Evolutionary conservation across 2,888 invertebrate species (phyloP).

Genomic region (Eumacrocentrus americanus): DNA sequence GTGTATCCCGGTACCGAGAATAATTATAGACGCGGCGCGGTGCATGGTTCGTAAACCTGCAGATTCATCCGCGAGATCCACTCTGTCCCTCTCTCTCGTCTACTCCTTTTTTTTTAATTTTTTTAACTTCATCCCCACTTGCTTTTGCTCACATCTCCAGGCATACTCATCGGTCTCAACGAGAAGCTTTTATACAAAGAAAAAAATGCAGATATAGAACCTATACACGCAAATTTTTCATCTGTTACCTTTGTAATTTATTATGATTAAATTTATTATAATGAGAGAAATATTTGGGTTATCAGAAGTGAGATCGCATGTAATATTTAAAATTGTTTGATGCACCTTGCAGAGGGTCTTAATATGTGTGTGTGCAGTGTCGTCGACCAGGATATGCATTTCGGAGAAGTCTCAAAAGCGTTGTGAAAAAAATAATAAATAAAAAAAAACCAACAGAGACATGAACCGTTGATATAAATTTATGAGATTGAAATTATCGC

Average conservation of each 20-base stretch:
- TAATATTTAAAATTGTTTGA: slow-evolving; percentile 6
- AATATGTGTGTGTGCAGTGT: slow-evolving; percentile 11
- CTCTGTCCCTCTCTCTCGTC: not conserved
- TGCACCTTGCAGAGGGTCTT: slow-evolving; percentile 15
- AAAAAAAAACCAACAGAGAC: not conserved
- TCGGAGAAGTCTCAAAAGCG: not conserved
- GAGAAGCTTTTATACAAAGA: too few relatives aligned
- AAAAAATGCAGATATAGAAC: slow-evolving; percentile 9
- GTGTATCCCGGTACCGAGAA: slow-evolving; percentile 43
- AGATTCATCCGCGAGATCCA: slow-evolving; percentile 39
- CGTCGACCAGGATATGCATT: not conserved
- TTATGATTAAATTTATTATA: not conserved
- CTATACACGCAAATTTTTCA: too few relatives aligned
- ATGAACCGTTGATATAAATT: slow-evolving; percentile 23
- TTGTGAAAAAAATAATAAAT: not conserved
- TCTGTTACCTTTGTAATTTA: too few relatives aligned
- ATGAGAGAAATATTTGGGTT: too few relatives aligned
- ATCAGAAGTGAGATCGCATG: too few relatives aligned
- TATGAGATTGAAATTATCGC: slow-evolving; percentile 39
- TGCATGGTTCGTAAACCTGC: slow-evolving; percentile 36
- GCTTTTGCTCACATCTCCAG: not conserved
- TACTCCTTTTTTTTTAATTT: slow-evolving; percentile 3
- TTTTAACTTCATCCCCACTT: slow-evolving; percentile 6
- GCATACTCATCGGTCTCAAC: too few relatives aligned
- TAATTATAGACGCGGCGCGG: slow-evolving; percentile 44